phyloP scores from a whole-genome alignment of 2,113 vertebrate genomes.

The Okapia johnstoni region DNA sequence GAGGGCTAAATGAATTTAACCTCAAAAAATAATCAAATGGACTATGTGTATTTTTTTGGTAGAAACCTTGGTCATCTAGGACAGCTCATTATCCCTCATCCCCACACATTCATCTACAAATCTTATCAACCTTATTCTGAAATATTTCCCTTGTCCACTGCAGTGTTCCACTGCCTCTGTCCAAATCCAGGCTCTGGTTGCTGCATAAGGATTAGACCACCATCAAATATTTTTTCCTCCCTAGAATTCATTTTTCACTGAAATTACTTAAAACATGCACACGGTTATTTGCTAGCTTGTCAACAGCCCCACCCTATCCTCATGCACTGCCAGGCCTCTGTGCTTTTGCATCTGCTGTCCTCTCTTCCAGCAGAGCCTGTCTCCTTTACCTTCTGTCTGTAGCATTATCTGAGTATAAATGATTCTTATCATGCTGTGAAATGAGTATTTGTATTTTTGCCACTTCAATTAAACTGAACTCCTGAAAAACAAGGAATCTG shows the following conservation, averaged over 20 bases:
- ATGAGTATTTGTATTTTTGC: background rate
- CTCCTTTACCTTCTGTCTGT: background rate
- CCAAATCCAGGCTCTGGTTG: background rate
- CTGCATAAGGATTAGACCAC: background rate
- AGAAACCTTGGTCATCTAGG: background rate
- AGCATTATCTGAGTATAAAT: background rate
- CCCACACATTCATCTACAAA: background rate
- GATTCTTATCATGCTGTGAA: background rate
- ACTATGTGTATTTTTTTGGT: background rate
- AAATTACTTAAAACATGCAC: background rate
- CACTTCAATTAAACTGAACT: background rate
- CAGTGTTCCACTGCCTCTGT: background rate
- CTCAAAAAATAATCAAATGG: background rate
- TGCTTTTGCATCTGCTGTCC: background rate
- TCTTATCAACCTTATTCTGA: background rate
- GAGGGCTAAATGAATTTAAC: background rate
- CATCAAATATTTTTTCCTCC: background rate
- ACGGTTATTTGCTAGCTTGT: background rate
- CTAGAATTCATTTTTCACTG: background rate
- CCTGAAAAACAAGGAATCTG: background rate
- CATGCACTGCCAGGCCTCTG: background rate
- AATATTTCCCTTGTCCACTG: background rate
- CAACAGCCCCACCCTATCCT: fast-evolving
- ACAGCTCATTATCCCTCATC: background rate
- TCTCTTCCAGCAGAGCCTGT: background rate